Conservation (phyloP, 2,113 vertebrate species). For the Zosterops pallidus region DNA sequence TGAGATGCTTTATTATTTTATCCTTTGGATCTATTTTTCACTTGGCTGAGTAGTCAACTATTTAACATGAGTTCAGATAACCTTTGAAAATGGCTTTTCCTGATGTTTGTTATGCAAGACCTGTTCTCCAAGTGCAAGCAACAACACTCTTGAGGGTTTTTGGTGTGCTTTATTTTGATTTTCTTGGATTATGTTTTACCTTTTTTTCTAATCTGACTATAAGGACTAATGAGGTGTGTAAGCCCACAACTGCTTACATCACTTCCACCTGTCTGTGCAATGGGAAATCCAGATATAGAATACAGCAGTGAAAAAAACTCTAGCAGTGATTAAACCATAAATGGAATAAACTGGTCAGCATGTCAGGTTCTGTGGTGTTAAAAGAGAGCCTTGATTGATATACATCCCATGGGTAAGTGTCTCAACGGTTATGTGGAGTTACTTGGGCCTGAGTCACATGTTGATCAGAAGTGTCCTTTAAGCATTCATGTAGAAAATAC, state of each 20-base stretch:
- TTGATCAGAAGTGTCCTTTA: neutral
- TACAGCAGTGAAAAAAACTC: fast-evolving
- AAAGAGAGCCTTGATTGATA: neutral
- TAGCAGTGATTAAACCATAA: neutral
- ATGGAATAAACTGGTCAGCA: neutral
- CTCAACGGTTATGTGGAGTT: neutral
- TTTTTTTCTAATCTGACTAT: neutral
- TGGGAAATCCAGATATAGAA: neutral
- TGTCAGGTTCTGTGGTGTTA: neutral
- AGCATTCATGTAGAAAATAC: neutral
- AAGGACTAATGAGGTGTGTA: neutral
- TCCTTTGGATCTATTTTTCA: slow-evolving; percentile 51
- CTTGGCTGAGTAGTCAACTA: slow-evolving; percentile 52
- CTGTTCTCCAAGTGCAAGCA: slow-evolving; percentile 12
- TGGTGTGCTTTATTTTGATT: neutral
- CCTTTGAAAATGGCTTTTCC: slow-evolving; percentile 40
- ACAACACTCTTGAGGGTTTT: neutral
- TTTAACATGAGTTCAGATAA: slow-evolving; percentile 55
- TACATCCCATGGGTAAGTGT: neutral
- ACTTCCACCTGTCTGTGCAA: neutral
- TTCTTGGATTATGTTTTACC: neutral
- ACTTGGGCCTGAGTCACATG: neutral
- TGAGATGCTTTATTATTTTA: slow-evolving; percentile 56
- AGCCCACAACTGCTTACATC: neutral
- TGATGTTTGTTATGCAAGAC: slow-evolving; percentile 34